Conservation (phyloP, 1,140 invertebrate species). For the Bombus waltoni region DNA sequence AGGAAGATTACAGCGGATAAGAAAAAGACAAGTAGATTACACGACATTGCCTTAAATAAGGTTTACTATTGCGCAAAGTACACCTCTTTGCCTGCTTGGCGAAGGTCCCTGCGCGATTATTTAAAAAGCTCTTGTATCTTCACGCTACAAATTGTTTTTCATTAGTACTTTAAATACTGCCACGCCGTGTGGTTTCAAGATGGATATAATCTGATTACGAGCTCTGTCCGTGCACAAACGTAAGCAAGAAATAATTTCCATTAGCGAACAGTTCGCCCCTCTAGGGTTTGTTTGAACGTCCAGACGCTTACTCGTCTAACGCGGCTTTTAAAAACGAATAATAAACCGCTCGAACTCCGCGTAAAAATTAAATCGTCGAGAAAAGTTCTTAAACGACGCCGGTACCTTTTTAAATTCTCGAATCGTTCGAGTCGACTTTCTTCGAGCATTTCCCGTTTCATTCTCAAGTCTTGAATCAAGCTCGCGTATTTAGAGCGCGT, state of each 20-base stretch:
- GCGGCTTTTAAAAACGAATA: not conserved
- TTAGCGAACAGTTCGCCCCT: constrained; percentile 4
- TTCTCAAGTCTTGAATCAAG: constrained; percentile 1
- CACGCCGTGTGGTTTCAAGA: too few relatives aligned
- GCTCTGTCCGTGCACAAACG: not conserved
- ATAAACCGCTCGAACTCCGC: not conserved
- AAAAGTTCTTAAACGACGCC: not conserved
- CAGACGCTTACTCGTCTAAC: not conserved
- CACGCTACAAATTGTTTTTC: constrained; percentile 26
- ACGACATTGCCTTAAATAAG: not conserved
- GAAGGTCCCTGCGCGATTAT: not conserved
- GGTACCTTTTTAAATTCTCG: not conserved
- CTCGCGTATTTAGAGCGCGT: constrained; percentile 20
- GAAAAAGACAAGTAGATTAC: constrained; percentile 8
- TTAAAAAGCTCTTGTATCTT: constrained; percentile 21
- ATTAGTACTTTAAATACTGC: not conserved
- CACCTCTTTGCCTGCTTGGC: not conserved
- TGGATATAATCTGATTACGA: not conserved
- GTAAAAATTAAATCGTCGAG: not conserved
- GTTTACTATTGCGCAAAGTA: not conserved
- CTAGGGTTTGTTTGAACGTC: not conserved
- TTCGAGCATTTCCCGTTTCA: not conserved
- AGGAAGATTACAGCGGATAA: not conserved
- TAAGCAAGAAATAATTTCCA: constrained; percentile 10
- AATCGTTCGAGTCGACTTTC: not conserved